These are phyloP conservation scores for Dasysyrphus tricinctus DNA, from an alignment of 2,888 invertebrate genomes.

Conservation along the genomic window DNA sequence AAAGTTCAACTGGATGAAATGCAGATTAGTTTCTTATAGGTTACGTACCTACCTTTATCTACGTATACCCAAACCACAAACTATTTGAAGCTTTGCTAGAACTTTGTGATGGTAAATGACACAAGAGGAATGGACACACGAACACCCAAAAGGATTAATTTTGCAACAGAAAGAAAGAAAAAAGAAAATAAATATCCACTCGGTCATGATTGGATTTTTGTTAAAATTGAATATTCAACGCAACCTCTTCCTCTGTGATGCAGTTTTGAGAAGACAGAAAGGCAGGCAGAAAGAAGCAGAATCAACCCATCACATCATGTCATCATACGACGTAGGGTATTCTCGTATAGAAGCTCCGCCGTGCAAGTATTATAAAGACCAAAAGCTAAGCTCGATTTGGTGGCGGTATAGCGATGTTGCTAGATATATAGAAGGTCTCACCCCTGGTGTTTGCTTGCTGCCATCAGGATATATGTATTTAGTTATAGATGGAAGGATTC, in stretches of 20 bases:
- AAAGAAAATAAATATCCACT: conserved; percentile 19
- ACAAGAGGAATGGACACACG: not conserved
- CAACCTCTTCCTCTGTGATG: not conserved
- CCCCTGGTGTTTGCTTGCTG: conserved; percentile 25
- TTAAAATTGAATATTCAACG: conserved; percentile 68
- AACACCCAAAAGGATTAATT: conserved; percentile 55
- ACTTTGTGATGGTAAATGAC: not conserved
- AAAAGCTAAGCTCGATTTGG: conserved; percentile 6
- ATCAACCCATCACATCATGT: conserved; percentile 15
- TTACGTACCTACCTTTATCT: not conserved
- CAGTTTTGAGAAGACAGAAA: not conserved
- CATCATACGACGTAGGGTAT: not conserved
- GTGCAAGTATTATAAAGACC: not conserved
- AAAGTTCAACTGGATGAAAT: conserved; percentile 61
- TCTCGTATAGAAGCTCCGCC: too few relatives aligned
- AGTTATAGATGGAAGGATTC: conserved; percentile 12
- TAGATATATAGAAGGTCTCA: not conserved
- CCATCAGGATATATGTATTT: conserved; percentile 2
- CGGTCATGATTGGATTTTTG: conserved; percentile 67
- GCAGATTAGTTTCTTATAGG: conserved; percentile 53
- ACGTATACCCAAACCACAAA: conserved; percentile 29
- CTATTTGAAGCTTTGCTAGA: conserved; percentile 23
- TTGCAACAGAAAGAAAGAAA: conserved; percentile 14
- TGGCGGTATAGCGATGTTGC: not conserved
- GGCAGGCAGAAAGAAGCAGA: conserved; percentile 21